These are phyloP conservation scores for Smittia sp. DNA, from an alignment of 2,888 invertebrate genomes.

Conservation along the genomic window DNA sequence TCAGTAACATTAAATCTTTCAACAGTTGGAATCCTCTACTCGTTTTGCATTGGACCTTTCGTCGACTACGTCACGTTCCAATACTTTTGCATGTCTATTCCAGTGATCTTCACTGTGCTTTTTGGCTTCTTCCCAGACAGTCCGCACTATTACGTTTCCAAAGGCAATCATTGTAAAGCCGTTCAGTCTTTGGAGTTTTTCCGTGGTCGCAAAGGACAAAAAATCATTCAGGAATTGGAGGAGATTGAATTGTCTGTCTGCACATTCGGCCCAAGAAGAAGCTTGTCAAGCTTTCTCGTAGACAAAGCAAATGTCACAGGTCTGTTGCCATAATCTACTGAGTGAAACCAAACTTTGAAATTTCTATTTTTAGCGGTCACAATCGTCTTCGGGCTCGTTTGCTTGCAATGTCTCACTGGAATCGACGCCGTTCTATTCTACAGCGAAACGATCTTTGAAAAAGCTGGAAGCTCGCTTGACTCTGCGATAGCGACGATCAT, in stretches of 20 bases:
- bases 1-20: too few species aligned
- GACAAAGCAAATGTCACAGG: background rate
- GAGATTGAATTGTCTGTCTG: conserved; percentile 54
- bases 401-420: conserved; percentile 73
- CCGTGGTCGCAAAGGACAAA: too few species aligned
- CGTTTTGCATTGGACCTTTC: conserved; percentile 71
- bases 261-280: too few species aligned
- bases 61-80: conserved; percentile 64
- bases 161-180: conserved; percentile 61
- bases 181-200: conserved; percentile 60
- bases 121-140: conserved; percentile 81
- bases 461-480: conserved; percentile 59
- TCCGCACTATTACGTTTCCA: conserved; percentile 66
- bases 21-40: conserved; percentile 63
- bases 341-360: too few species aligned
- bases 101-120: conserved; percentile 62
- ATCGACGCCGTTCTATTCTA: conserved; percentile 73
- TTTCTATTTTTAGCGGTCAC: conserved; percentile 64
- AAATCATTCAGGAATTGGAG: too few species aligned
- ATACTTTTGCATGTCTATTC: conserved; percentile 63
- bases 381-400: conserved; percentile 64
- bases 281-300: too few species aligned
- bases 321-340: background rate
- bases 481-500: conserved; percentile 64
- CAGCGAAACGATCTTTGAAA: conserved; percentile 63